A percentile compares a stretch with the other conserved stretches of the same genome.
These are phyloP conservation scores for Gymnopithys bicolor DNA, from an alignment of 2,797 vertebrate genomes.

Conservation along the genomic window DNA sequence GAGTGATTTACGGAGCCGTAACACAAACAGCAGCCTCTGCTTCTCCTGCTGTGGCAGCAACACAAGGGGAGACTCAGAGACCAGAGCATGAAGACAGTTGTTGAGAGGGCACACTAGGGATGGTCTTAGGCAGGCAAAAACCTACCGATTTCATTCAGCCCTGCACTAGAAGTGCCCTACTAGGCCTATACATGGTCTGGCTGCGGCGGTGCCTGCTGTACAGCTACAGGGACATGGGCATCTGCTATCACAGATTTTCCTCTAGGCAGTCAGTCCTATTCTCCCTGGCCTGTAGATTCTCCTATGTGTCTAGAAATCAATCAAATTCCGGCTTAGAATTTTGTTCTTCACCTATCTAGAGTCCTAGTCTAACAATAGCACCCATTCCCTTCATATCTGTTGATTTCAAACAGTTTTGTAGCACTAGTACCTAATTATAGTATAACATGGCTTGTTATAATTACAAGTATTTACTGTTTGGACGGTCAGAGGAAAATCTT, in stretches of 20 bases:
- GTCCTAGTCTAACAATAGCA: background rate
- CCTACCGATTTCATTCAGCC: background rate
- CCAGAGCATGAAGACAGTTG: background rate
- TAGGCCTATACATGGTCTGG: background rate
- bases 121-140: background rate
- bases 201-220: background rate
- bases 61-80: background rate
- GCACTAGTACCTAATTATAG: background rate
- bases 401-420: background rate
- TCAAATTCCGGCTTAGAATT: background rate
- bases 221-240: background rate
- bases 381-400: background rate
- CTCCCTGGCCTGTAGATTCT: background rate
- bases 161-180: too few relatives aligned
- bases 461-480: background rate
- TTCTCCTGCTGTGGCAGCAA: background rate
- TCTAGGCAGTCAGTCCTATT: background rate
- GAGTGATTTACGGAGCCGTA: background rate
- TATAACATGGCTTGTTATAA: background rate
- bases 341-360: background rate
- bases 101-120: background rate
- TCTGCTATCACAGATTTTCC: background rate
- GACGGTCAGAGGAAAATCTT: background rate
- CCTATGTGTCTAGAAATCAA: background rate
- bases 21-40: background rate